Evolutionary conservation across 92 coral and sea anemone genomes (phyloP).

Genomic region (Zoanthus sansibaricus): DNA sequence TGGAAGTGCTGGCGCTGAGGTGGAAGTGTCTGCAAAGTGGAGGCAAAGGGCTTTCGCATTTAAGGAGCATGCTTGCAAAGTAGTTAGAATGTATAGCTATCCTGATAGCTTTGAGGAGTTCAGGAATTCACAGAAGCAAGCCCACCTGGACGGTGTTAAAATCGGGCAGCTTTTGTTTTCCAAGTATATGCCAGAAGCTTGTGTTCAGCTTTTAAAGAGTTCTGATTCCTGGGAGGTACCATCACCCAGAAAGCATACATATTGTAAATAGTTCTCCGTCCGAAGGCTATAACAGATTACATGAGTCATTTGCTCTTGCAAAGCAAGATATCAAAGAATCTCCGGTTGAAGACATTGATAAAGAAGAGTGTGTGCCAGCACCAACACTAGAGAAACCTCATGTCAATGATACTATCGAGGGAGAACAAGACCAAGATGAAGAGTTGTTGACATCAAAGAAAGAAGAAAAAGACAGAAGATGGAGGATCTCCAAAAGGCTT

Average conservation of each 20-base stretch:
- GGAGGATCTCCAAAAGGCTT: conserved; percentile 27
- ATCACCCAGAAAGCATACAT: conserved; percentile 41
- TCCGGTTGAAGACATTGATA: conserved; percentile 41
- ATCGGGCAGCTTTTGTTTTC: conserved; percentile 63
- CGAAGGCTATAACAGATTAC: conserved; percentile 41
- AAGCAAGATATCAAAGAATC: not conserved
- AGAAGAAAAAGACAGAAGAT: conserved; percentile 16
- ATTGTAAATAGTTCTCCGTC: conserved; percentile 41
- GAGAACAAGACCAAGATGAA: conserved; percentile 12
- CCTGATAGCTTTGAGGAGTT: conserved; percentile 43
- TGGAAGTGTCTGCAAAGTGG: conserved; percentile 50
- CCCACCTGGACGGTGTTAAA: conserved; percentile 50
- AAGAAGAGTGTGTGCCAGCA: conserved; percentile 26
- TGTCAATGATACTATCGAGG: not conserved
- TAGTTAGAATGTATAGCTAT: conserved; percentile 19
- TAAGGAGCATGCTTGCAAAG: conserved; percentile 27
- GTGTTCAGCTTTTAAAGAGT: conserved; percentile 44
- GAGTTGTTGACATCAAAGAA: conserved; percentile 1
- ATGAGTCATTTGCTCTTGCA: conserved; percentile 2
- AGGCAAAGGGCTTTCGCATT: conserved; percentile 47
- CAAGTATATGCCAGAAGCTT: conserved; percentile 54
- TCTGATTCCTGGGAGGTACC: conserved; percentile 49
- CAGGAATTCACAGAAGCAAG: conserved; percentile 51
- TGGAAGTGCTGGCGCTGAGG: conserved; percentile 56
- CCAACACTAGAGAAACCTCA: not conserved